Evolutionary conservation across 2,888 invertebrate genomes (phyloP), one percentile per base, ranked within the genome.

Genomic region (Nudaria mundana): DNA sequence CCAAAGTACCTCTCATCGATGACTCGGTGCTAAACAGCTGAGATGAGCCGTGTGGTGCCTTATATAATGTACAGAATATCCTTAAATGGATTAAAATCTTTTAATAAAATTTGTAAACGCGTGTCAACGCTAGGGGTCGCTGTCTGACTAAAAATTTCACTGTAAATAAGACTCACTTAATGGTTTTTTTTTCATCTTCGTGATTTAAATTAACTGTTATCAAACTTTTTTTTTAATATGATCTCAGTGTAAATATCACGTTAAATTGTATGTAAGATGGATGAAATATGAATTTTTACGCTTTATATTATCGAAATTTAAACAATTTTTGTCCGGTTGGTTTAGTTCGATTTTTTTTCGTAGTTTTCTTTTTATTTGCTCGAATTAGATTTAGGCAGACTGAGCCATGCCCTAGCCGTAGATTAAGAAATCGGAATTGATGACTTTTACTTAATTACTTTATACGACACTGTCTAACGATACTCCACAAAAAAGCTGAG

Each of bases 1-100:
- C 97, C 47, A 95, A 95, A 79, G 92, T 94, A 49, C 93, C 95
- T 13, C 84, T 95, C 24, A 50, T 89, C 1, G 78, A 79, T 5
- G 84, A 88, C 71, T 48, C 71, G 0, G 68, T 61, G 5, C 72
- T 88, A 22, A 57, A 55, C 63, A 81, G 88, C 75, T 81, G 88
- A 89, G 67, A 54, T 6, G 18, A 12, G 48, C 56, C 50, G 7
- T 1, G 70, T 70, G 76, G 71, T 66, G 65, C 76, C 71, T 77
- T 75, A 69, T 72, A 66, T 42, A 50, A 59, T 52, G 66, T 77
- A 50, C 60, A 66, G 49, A 67, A 41, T 39, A 50, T 76, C 51
- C 59, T 75, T 48, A 78, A 81, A 81, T 84, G 78, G 81, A 80
- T 78, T 52, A 54, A 64, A 66, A 71, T 74, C 58, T 52, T 76